Conservation (phyloP, 1,140 invertebrate genomes). For the Drosophila auraria region DNA sequence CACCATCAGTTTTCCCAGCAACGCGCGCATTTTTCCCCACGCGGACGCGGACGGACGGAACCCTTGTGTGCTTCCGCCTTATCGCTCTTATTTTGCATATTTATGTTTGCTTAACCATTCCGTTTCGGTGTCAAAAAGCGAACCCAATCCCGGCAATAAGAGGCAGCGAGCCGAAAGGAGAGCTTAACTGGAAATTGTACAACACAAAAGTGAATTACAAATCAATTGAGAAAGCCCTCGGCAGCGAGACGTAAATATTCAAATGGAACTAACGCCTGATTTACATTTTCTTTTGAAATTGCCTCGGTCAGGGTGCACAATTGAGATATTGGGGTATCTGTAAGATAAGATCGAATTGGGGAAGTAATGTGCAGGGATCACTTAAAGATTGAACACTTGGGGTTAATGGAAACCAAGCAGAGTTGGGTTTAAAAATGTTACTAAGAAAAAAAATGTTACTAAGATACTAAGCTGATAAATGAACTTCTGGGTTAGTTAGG, state of each 20-base stretch:
- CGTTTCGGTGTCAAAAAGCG: slow-evolving; percentile 40
- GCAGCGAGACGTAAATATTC: slow-evolving; percentile 56
- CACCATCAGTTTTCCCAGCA: slow-evolving; percentile 17
- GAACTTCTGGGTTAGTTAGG: not conserved
- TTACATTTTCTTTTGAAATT: slow-evolving; percentile 49
- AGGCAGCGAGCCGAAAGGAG: slow-evolving; percentile 4
- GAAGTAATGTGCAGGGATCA: not conserved
- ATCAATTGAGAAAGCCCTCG: slow-evolving; percentile 30
- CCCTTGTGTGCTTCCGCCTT: slow-evolving; percentile 23
- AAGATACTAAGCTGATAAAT: not conserved
- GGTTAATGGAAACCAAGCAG: not conserved
- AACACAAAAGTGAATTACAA: slow-evolving; percentile 51
- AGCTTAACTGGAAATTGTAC: slow-evolving; percentile 21
- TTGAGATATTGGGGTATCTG: slow-evolving; percentile 32
- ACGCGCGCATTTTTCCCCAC: slow-evolving; percentile 47
- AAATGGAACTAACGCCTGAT: slow-evolving; percentile 39
- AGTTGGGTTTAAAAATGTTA: not conserved
- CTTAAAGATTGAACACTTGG: not conserved
- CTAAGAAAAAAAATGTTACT: no score
- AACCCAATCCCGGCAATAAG: slow-evolving; percentile 39
- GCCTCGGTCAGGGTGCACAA: slow-evolving; percentile 38
- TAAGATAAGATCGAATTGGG: not conserved
- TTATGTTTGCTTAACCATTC: slow-evolving; percentile 37
- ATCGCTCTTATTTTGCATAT: slow-evolving; percentile 51
- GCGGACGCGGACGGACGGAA: not conserved